Base-by-base conservation (phyloP, 2,888 invertebrate genomes). In the Mechanitis messenoides region DNA sequence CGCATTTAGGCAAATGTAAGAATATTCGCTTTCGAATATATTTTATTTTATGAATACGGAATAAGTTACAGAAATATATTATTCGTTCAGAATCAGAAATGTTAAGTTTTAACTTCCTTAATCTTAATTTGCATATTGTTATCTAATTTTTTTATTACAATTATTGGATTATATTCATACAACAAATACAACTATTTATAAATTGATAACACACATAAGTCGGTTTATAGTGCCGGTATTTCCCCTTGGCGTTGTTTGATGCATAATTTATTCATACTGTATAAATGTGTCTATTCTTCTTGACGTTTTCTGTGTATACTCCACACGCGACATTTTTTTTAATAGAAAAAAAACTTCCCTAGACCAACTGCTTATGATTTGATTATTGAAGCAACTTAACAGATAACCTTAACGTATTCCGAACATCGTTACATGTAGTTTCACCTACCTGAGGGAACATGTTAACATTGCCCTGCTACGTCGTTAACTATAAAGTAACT, bases 211-310 rank as follows among this genome's bases (percentile, higher is more conserved):
- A 57, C 54, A 63, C 46, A 57, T 20, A 31, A 50, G 31, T 50
- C 9, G 31, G 50, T 50, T 50, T 50, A 31, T 50, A 31, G 6
- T n/a, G 50, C 28, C 50, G 3, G 50, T 11, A 20, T 46, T 46
- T 59, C 56, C 56, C 54, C 42, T 56, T 42, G n/a, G 56, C 47
- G 63, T 69, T 73, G 11, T 69, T 70, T 71, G 64, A 69, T 67
- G 72, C 59, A 68, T 68, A 77, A 82, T 77, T 77, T 78, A 77
- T 65, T 64, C 65, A 64, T 57, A 64, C 50, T 60, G 60, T 56
- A 64, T 66, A 62, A 64, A 63, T 64, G 65, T 65, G 60, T 65
- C 60, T 62, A 65, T 64, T 65, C 62, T 62, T 60, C 53, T 56
- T 57, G 55, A 65, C 59, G 56, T 56, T 65, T 61, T 63, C 62